Evolutionary conservation across 2,797 vertebrate species (phyloP).

Genomic region (Enteromius fasciolatus): DNA sequence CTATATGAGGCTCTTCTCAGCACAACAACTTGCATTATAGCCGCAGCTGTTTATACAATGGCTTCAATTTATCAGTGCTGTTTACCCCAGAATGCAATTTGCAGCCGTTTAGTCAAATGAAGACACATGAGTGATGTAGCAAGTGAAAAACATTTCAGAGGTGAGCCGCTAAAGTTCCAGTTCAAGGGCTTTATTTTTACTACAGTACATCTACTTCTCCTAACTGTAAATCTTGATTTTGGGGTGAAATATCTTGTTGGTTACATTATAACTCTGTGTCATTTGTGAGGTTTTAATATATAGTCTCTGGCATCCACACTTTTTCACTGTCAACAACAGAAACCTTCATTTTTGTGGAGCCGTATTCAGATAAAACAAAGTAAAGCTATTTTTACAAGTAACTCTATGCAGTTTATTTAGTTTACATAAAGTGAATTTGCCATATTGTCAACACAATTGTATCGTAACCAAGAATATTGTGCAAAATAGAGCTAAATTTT

Average conservation of each 20-base stretch:
- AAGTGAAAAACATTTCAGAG: slow-evolving; percentile 36
- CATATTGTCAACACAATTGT: not conserved
- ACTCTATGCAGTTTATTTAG: not conserved
- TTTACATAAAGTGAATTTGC: not conserved
- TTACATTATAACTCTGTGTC: not conserved
- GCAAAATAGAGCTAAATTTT: not conserved
- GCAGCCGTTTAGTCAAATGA: slow-evolving; percentile 66
- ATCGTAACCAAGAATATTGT: too few species aligned
- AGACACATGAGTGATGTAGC: slow-evolving; percentile 62
- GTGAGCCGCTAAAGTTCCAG: slow-evolving; percentile 28
- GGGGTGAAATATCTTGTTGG: not conserved
- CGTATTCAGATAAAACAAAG: not conserved
- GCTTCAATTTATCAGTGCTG: slow-evolving; percentile 70
- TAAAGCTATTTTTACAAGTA: not conserved
- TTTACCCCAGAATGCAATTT: slow-evolving; percentile 65
- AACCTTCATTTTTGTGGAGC: not conserved
- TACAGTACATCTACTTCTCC: not conserved
- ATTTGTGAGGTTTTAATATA: not conserved
- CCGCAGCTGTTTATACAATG: slow-evolving; percentile 65
- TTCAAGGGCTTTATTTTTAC: slow-evolving; percentile 29
- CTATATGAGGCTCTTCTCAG: slow-evolving; percentile 46
- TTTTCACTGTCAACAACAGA: not conserved
- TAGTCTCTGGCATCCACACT: not conserved
- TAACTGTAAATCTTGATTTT: not conserved
- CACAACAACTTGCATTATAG: slow-evolving; percentile 52